Percentiles rank a stretch among this genome's conserved stretches.
These are phyloP conservation scores for Paracyprichromis sp. DNA, from an alignment of 2,113 vertebrate species.

Conservation along the genomic window DNA sequence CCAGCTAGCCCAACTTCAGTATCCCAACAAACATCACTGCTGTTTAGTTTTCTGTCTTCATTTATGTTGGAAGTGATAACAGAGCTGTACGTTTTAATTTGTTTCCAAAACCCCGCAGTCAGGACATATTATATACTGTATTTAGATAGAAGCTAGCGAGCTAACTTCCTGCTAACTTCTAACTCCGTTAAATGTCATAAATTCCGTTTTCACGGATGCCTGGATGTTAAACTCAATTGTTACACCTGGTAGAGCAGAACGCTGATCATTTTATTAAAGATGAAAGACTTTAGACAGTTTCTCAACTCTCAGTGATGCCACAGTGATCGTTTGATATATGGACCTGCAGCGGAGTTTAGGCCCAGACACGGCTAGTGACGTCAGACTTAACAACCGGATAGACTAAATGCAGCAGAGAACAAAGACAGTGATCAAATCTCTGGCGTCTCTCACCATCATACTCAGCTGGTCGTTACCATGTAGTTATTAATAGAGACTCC, in stretches of 20 bases:
- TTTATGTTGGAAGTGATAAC: not conserved
- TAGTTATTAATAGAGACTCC: not conserved
- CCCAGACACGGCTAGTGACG: not conserved
- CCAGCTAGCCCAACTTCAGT: not conserved
- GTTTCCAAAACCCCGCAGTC: not conserved
- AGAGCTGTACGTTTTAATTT: fast-evolving
- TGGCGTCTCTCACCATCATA: not conserved
- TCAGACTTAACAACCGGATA: fast-evolving
- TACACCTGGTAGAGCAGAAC: not conserved
- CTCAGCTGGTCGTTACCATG: not conserved
- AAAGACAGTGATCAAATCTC: not conserved
- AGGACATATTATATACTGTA: not conserved
- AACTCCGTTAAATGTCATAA: not conserved
- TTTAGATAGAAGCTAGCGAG: not conserved
- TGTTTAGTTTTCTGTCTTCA: not conserved
- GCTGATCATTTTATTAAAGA: not conserved
- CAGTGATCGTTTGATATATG: fast-evolving
- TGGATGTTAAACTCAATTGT: not conserved
- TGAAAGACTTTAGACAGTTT: not conserved
- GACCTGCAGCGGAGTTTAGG: not conserved
- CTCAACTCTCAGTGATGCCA: not conserved
- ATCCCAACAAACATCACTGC: not conserved
- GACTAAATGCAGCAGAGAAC: not conserved
- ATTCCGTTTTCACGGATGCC: not conserved
- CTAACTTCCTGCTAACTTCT: not conserved